Conservation (phyloP, 2,797 vertebrate genomes). For the Gymnoscopelus braueri region DNA sequence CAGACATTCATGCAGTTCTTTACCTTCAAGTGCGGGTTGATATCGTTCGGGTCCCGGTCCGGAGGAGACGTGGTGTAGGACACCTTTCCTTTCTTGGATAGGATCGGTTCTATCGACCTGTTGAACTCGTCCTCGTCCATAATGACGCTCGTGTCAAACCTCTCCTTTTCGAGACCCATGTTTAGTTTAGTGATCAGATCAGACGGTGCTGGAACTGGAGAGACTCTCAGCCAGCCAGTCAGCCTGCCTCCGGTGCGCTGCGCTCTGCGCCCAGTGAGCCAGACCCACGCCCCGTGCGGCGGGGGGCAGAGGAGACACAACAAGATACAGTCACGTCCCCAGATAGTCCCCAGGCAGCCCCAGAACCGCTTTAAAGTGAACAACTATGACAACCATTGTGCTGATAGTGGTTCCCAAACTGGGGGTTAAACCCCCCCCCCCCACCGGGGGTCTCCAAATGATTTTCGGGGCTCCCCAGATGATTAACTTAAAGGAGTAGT, state of each 20-base stretch:
- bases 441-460: too few relatives aligned
- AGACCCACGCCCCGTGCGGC: slow-evolving; percentile 66
- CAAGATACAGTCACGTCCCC: slow-evolving; percentile 42
- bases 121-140: slow-evolving; percentile 83
- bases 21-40: slow-evolving; percentile 89
- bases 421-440: too few relatives aligned
- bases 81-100: slow-evolving; percentile 74
- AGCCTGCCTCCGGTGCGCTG: slow-evolving; percentile 10
- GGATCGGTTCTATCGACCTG: slow-evolving; percentile 79
- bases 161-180: slow-evolving; percentile 92
- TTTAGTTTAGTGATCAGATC: slow-evolving; percentile 17
- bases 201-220: slow-evolving; percentile 17
- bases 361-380: not conserved
- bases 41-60: slow-evolving; percentile 83
- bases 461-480: too few relatives aligned
- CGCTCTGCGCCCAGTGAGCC: slow-evolving; percentile 44
- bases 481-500: too few relatives aligned
- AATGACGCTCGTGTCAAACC: slow-evolving; percentile 85
- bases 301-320: slow-evolving; percentile 48
- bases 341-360: not conserved
- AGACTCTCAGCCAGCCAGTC: too few relatives aligned
- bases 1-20: too few relatives aligned
- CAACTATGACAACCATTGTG: slow-evolving; percentile 45
- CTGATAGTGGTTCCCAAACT: not conserved
- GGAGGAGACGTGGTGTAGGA: slow-evolving; percentile 34